Evolutionary conservation across 2,797 vertebrate genomes (phyloP), one percentile per base, ranked within the genome.

Genomic region (Graptemys geographica): DNA sequence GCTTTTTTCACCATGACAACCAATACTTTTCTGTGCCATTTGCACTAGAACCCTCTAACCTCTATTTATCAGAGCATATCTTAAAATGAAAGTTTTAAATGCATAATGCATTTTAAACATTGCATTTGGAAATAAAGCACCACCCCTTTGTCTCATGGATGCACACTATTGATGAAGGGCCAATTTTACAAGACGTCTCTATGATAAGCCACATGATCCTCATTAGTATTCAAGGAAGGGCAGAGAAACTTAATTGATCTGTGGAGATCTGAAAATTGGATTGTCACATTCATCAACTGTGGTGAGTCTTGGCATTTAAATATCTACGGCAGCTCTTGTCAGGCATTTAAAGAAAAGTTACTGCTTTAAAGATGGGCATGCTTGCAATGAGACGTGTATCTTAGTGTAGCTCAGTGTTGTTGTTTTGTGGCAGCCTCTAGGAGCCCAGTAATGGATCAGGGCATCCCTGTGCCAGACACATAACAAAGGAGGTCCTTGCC

Each of bases 1-100:
- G 47, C 79, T 95, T 92, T 93, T 90, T 93, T 97, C 94, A 94
- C 94, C 92, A 90, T 98, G 97, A 93, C 93, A 98, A 97, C 96
- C 21, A 93, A 18, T 90, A 31, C 11, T 80, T 97, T 96, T 93
- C 80, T 92, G 2, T 95, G 93, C 86, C 88, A 79, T 19, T 55
- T 92, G 84, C 55, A 90, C 4, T 49, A 94, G 56, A 88, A 47
- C 72, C 65, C 90, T 96, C 76, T 96, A 97, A 93, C 88, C 92
- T 93, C 57, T 87, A 18, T 93, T 97, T 83, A 83, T 93, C 89
- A 84, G 25, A 84, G 7, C 13, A 37, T 81, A 85, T 88, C 94
- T 79, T 84, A 88, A 97, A 97, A 91, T 19, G 55, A 81, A 86
- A 93, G 28, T 57, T 27, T 83, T 47, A 89, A 87, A 28, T 31